phyloP scores from a whole-genome alignment of 2,797 vertebrate genomes.

The Sebastiscus albofasciatus region DNA sequence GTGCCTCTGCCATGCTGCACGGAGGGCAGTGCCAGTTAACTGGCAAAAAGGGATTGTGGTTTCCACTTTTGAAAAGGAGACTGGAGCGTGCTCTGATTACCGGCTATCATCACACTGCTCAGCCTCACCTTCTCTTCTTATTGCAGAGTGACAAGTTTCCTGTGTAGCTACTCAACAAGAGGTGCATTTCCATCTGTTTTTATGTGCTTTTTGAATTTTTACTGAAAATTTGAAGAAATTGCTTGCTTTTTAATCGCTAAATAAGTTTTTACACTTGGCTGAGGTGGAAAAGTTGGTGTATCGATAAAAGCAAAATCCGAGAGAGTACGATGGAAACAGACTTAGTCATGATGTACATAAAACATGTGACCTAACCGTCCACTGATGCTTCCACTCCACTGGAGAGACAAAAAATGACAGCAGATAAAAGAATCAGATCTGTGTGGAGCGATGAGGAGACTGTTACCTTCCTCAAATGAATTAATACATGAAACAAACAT shows the following conservation, averaged over 20 bases:
- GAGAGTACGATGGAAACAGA: too few species aligned
- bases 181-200: neutral
- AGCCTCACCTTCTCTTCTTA: neutral
- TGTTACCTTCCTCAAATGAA: too few species aligned
- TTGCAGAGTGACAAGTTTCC: neutral
- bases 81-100: neutral
- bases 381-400: neutral
- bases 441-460: too few species aligned
- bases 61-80: neutral
- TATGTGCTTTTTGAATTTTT: too few species aligned
- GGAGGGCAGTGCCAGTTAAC: neutral
- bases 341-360: too few species aligned
- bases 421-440: rapidly evolving
- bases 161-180: neutral
- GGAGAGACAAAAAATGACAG: neutral
- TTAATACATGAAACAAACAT: too few species aligned
- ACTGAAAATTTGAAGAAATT: too few species aligned
- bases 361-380: neutral
- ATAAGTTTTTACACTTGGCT: too few species aligned
- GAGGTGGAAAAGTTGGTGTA: too few species aligned
- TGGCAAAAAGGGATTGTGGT: neutral
- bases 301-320: too few species aligned
- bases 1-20: neutral
- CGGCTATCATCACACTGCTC: neutral
- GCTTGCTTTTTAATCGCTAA: too few species aligned